A percentile compares a stretch with the other conserved stretches of the same genome.
Conservation (phyloP, 2,888 invertebrate genomes). For the Zonitis immaculata region DNA sequence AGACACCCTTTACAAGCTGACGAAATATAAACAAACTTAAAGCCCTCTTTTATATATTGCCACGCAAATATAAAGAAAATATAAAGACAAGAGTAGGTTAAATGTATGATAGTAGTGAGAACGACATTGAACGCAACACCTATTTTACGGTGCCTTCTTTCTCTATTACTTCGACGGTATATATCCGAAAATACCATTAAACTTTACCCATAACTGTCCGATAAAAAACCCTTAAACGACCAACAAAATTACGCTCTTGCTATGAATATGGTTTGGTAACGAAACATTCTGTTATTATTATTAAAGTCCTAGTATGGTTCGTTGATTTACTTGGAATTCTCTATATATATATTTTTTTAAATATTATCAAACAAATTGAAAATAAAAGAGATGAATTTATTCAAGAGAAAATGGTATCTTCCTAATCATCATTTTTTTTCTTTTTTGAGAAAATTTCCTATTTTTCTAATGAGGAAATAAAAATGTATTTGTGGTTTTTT, state of each 20-base stretch:
- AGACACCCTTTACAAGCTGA: background rate
- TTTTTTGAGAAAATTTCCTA: background rate
- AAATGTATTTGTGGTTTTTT: background rate
- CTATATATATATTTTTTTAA: no score
- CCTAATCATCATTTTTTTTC: no score
- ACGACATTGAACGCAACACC: slow-evolving; percentile 17
- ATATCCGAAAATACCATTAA: slow-evolving; percentile 28
- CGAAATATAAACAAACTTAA: background rate
- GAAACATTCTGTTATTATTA: slow-evolving; percentile 25
- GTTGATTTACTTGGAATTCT: background rate
- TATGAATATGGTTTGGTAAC: slow-evolving; percentile 26
- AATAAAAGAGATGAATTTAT: no score
- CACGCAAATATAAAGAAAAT: background rate
- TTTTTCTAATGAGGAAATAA: background rate
- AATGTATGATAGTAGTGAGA: slow-evolving; percentile 6
- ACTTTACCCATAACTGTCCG: slow-evolving; percentile 34
- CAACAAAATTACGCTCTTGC: slow-evolving; percentile 30
- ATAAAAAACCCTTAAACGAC: slow-evolving; percentile 33
- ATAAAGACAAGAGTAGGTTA: background rate
- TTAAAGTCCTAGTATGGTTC: background rate
- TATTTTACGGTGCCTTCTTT: slow-evolving; percentile 16
- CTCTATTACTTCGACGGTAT: slow-evolving; percentile 13
- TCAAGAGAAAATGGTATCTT: no score
- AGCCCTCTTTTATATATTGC: background rate
- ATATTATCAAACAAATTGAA: no score